Conservation (phyloP, 2,888 invertebrate species). For the Crematogaster levior region DNA sequence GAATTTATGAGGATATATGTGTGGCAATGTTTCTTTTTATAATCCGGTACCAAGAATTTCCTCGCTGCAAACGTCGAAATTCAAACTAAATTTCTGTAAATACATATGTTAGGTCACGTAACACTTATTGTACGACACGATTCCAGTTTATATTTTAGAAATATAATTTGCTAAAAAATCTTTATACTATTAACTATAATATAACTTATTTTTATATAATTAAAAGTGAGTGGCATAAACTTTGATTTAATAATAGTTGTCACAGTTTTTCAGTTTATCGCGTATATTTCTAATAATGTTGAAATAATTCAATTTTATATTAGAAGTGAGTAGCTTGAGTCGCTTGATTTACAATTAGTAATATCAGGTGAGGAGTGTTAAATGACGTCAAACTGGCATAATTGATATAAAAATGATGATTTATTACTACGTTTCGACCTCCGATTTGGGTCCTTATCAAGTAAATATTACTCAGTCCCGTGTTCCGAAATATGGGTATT, state of each 20-base stretch:
- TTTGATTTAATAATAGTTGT: background rate
- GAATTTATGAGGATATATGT: background rate
- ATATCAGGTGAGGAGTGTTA: no score
- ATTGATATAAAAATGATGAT: no score
- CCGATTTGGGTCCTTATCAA: no score
- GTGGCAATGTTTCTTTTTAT: background rate
- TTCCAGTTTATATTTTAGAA: background rate
- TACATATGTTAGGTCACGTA: background rate
- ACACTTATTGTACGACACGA: background rate
- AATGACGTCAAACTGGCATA: no score
- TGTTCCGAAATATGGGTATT: no score
- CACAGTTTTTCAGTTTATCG: background rate
- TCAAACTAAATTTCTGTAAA: conserved; percentile 19
- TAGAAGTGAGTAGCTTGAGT: no score
- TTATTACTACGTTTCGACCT: no score
- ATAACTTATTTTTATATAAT: background rate
- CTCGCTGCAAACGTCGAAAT: background rate
- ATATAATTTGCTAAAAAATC: background rate
- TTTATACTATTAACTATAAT: background rate
- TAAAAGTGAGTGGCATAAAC: background rate
- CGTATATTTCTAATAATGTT: background rate
- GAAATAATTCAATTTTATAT: no score
- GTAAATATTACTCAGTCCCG: no score
- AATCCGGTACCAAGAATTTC: background rate
- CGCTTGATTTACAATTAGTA: no score